These are phyloP conservation scores for Eucera pruinosa DNA, from an alignment of 2,888 invertebrate genomes.

Conservation along the genomic window DNA sequence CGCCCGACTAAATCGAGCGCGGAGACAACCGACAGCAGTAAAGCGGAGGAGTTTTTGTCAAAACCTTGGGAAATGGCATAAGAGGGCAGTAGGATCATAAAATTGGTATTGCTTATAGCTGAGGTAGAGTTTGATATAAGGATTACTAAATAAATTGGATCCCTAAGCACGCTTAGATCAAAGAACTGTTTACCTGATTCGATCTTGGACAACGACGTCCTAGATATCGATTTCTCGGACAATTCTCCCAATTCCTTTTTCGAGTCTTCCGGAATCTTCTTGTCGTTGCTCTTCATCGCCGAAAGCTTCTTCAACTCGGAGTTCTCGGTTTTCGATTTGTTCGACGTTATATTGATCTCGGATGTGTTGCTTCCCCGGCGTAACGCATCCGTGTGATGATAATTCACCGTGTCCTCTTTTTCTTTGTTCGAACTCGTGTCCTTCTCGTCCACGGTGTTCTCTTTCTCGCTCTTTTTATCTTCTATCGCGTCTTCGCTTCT, in stretches of 20 bases:
- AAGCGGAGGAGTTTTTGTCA: constrained; percentile 90
- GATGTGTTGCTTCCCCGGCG: constrained; percentile 17
- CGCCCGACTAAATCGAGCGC: constrained; percentile 92
- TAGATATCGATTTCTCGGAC: constrained; percentile 17
- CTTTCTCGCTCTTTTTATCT: constrained; percentile 1
- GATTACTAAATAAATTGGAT: constrained; percentile 92
- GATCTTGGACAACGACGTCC: constrained; percentile 8
- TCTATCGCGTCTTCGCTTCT: constrained; percentile 1
- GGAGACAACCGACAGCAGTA: constrained; percentile 92
- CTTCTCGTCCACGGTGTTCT: background rate
- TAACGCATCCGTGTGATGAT: constrained; percentile 20
- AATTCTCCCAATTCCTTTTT: constrained; percentile 25
- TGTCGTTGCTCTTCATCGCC: constrained; percentile 11
- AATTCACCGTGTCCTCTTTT: background rate
- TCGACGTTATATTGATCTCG: constrained; percentile 8
- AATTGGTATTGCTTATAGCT: constrained; percentile 94
- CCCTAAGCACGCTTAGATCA: constrained; percentile 89
- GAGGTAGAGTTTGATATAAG: constrained; percentile 93
- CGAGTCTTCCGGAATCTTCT: constrained; percentile 4
- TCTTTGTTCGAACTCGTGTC: background rate
- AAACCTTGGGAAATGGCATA: constrained; percentile 90
- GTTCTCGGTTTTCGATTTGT: constrained; percentile 13
- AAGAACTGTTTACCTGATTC: constrained; percentile 86
- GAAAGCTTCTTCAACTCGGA: constrained; percentile 1
- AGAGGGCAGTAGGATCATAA: constrained; percentile 92